Evolutionary conservation across 2,797 vertebrate species (phyloP).

Genomic region (Chromis chromis): DNA sequence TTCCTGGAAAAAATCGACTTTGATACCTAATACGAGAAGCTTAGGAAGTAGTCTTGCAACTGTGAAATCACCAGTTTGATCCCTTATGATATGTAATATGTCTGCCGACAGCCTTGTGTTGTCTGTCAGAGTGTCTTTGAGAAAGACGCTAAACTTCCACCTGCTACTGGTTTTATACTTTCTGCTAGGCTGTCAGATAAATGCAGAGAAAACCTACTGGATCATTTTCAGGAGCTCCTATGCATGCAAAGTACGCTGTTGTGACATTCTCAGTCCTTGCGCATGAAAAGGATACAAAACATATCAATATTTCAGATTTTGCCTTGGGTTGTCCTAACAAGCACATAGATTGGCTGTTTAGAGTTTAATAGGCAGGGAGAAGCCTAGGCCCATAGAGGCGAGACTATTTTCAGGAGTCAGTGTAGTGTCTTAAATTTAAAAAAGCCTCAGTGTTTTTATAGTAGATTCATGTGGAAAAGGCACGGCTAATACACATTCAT

Average conservation of each 20-base stretch:
- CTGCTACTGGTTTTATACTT: slow-evolving; percentile 22
- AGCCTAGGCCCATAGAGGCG: slow-evolving; percentile 21
- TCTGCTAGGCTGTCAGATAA: slow-evolving; percentile 24
- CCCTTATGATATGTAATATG: slow-evolving; percentile 19
- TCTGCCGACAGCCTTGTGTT: slow-evolving; percentile 46
- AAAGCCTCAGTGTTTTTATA: slow-evolving; percentile 16
- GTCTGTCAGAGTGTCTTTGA: slow-evolving; percentile 41
- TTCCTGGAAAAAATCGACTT: slow-evolving; percentile 27
- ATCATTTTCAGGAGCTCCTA: slow-evolving; percentile 17
- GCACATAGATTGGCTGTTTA: slow-evolving; percentile 28
- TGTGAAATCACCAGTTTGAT: slow-evolving; percentile 40
- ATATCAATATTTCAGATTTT: slow-evolving; percentile 56
- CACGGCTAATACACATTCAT: slow-evolving; percentile 18
- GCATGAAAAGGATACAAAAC: slow-evolving; percentile 31
- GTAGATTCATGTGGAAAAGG: not conserved
- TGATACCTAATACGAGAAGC: slow-evolving; percentile 39
- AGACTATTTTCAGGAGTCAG: slow-evolving; percentile 20
- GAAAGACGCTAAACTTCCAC: slow-evolving; percentile 31
- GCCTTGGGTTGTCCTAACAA: slow-evolving; percentile 41
- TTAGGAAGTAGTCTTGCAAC: slow-evolving; percentile 32
- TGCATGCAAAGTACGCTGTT: slow-evolving; percentile 9
- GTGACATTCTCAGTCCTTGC: slow-evolving; percentile 15
- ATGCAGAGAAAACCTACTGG: slow-evolving; percentile 2
- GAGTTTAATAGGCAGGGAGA: slow-evolving; percentile 57
- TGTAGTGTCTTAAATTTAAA: slow-evolving; percentile 27